phyloP scores from a whole-genome alignment of 1,140 invertebrate genomes.

The Tetramorium simillimum region DNA sequence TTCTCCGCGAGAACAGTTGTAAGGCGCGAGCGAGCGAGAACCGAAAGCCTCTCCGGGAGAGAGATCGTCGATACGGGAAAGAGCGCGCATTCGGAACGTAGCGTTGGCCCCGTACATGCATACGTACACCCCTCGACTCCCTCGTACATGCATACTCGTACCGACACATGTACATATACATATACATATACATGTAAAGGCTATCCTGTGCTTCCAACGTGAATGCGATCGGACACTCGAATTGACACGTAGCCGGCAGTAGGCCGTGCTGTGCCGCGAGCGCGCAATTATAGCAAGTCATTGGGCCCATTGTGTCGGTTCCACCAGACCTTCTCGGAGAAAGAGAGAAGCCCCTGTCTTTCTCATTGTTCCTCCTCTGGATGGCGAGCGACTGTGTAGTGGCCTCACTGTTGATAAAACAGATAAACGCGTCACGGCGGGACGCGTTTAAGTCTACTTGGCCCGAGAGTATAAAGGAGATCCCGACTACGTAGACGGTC shows the following conservation, averaged over 20 bases:
- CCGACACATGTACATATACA: neutral
- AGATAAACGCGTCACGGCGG: constrained; percentile 66
- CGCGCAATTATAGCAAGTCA: constrained; percentile 72
- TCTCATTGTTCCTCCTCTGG: constrained; percentile 45
- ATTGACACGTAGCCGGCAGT: constrained; percentile 60
- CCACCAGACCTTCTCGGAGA: constrained; percentile 44
- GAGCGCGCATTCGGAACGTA: constrained; percentile 39
- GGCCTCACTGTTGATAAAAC: constrained; percentile 74
- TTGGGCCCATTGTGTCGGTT: constrained; percentile 60
- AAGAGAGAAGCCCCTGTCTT: constrained; percentile 42
- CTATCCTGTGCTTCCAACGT: constrained; percentile 47
- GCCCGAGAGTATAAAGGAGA: constrained; percentile 7
- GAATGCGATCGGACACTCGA: constrained; percentile 57
- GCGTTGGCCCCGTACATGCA: neutral
- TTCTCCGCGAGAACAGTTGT: neutral
- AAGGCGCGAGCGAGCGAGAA: constrained; percentile 43
- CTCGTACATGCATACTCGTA: neutral
- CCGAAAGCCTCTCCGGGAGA: constrained; percentile 23
- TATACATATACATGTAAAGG: neutral
- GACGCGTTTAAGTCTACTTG: constrained; percentile 38
- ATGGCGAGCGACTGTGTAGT: constrained; percentile 50
- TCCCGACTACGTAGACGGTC: neutral
- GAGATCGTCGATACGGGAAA: constrained; percentile 59
- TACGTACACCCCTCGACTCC: neutral
- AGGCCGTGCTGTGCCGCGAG: constrained; percentile 46